Evolutionary conservation across 2,797 vertebrate genomes (phyloP).

Genomic region (Coregonus ussuriensis): DNA sequence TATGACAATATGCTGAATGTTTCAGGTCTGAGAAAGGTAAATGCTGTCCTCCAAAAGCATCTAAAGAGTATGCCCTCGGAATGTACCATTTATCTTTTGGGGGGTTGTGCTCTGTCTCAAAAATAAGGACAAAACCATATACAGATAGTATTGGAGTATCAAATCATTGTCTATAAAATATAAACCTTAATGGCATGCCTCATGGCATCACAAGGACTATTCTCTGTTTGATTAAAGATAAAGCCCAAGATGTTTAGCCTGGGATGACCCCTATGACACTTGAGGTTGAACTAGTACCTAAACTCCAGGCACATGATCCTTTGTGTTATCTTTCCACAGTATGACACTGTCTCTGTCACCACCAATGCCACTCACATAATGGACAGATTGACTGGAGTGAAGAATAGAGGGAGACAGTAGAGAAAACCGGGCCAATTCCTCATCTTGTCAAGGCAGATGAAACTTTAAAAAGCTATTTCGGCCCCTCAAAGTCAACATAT

Average conservation of each 20-base stretch:
- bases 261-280: no score
- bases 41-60: not conserved
- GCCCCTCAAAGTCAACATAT: constrained; percentile 57
- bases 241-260: no score
- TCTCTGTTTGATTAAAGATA: not conserved
- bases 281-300: no score
- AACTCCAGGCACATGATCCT: not conserved
- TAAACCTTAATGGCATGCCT: not conserved
- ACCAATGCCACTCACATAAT: constrained; percentile 37
- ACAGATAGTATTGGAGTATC: not conserved
- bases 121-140: not conserved
- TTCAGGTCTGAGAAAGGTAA: not conserved
- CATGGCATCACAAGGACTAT: not conserved
- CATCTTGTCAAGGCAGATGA: constrained; percentile 57
- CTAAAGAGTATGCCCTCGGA: not conserved
- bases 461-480: constrained; percentile 45
- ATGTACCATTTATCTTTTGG: not conserved
- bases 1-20: not conserved
- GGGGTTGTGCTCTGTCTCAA: not conserved
- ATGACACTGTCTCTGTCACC: constrained; percentile 36
- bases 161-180: not conserved
- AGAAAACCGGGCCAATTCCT: constrained; percentile 64
- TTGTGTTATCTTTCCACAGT: constrained; percentile 26
- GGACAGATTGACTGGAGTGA: constrained; percentile 59
- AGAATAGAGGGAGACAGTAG: constrained; percentile 30